Base-by-base conservation (phyloP, 2,888 invertebrate genomes). In the Boloria euphrosyne region DNA sequence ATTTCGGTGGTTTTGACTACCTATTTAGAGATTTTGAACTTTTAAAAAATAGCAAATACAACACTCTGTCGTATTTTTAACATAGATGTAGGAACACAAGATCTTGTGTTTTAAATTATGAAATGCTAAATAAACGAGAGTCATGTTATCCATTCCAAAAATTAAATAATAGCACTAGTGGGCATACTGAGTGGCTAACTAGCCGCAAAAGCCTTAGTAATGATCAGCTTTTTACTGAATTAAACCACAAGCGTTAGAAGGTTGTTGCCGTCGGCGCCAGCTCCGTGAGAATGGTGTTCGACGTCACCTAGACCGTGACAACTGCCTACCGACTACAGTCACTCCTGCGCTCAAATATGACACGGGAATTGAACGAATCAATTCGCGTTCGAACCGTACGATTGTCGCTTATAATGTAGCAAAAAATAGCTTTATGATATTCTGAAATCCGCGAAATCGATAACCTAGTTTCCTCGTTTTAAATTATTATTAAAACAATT, bases 321-420 rank as follows among this genome's bases (percentile, higher is more conserved):
- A 66, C 70, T 52, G 64, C 53, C 58, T 50, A 72, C 67, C 69
- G 64, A 63, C 63, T 69, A 71, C 74, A 66, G 71, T 79, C 78
- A 72, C 72, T 68, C 74, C 69, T 79, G 78, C 82, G 85, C 84
- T 83, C 68, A 82, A 87, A 85, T 81, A 74, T 79, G 81, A 82
- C 84, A 86, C 84, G 87, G 85, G 81, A 83, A 81, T 84, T 81
- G 69, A 78, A 76, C 76, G 81, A 88, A 88, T 89, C 85, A 86
- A 89, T 90, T 90, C 82, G 80, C 80, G 79, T 77, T 77, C 78
- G 81, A 72, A 75, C 78, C 72, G 74, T 74, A 78, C 83, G 81
- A 83, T 82, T 80, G 81, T 78, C 74, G 71, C 67, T 66, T 54
- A 62, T 73, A 74, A 76, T 71, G 54, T 71, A 67, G 71, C 73